Conservation (phyloP, 2,888 invertebrate genomes). For the Macrophya annulata region DNA sequence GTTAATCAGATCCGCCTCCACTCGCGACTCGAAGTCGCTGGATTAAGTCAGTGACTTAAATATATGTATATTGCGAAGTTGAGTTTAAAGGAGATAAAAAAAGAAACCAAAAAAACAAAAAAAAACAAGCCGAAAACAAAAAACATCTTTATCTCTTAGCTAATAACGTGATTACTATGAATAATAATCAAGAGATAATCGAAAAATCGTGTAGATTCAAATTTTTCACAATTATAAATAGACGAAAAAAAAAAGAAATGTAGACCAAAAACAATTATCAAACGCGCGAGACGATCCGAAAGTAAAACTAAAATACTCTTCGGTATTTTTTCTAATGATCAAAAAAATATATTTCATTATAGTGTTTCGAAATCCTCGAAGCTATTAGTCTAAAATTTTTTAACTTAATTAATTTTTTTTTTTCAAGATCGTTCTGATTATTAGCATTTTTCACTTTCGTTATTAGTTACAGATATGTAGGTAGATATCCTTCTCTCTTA, state of each 20-base stretch:
- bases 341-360: background rate
- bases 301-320: background rate
- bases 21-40: background rate
- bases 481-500: constrained; percentile 4
- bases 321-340: background rate
- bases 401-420: background rate
- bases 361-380: background rate
- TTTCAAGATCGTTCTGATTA: background rate
- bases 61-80: background rate
- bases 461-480: background rate
- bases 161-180: background rate
- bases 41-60: constrained; percentile 1
- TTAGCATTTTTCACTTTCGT: constrained; percentile 30
- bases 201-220: background rate
- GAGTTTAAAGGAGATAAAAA: background rate
- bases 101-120: background rate
- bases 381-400: background rate
- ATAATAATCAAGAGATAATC: background rate
- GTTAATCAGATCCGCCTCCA: constrained; percentile 5
- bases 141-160: background rate
- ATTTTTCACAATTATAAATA: background rate
- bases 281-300: background rate
- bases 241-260: background rate
- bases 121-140: background rate
- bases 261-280: background rate